These are phyloP conservation scores for Mycogona germanica DNA, from an alignment of 2,888 invertebrate species.

Conservation along the genomic window DNA sequence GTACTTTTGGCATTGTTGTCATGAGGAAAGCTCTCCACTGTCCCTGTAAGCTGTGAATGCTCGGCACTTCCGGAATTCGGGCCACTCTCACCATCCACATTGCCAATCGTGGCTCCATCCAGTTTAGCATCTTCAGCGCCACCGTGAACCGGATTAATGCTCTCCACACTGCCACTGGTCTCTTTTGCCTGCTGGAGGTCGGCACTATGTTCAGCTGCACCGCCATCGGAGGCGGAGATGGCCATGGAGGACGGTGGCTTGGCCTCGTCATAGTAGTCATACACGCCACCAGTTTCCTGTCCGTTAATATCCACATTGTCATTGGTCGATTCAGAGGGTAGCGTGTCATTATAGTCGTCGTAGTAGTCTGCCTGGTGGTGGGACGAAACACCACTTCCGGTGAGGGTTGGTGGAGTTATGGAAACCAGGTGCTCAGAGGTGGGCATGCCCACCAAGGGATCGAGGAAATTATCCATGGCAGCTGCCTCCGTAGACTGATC, in stretches of 20 bases:
- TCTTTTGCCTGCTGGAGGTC: not conserved
- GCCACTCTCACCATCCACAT: not conserved
- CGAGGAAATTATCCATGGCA: constrained; percentile 7
- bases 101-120: not conserved
- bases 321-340: constrained; percentile 1
- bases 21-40: not conserved
- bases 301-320: not conserved
- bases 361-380: constrained; percentile 7
- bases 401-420: constrained; percentile 7
- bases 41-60: too few relatives aligned
- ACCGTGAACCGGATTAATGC: not conserved
- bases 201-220: not conserved
- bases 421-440: constrained; percentile 11
- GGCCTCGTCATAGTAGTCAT: constrained; percentile 9
- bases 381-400: not conserved
- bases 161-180: not conserved
- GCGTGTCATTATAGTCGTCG: constrained; percentile 13
- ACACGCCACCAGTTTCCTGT: not conserved
- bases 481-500: too few relatives aligned
- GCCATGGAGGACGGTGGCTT: too few relatives aligned
- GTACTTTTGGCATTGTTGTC: constrained; percentile 4
- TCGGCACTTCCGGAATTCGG: not conserved
- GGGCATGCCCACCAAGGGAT: constrained; percentile 12
- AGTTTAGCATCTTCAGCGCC: not conserved
- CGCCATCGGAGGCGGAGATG: not conserved